phyloP scores from a whole-genome alignment of 2,888 invertebrate genomes.

The Prenolepis imparis region DNA sequence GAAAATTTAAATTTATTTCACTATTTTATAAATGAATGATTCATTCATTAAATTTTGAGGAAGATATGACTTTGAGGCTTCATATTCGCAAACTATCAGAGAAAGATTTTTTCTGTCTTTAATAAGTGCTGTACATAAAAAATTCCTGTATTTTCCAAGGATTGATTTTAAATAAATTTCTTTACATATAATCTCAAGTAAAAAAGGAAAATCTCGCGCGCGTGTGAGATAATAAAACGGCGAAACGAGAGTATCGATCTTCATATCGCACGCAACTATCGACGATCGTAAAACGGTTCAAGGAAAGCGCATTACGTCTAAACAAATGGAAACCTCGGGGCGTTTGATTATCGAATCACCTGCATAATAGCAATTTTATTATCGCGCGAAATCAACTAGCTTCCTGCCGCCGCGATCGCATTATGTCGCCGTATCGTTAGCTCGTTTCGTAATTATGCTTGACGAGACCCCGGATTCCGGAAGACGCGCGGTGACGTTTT shows the following conservation, averaged over 20 bases:
- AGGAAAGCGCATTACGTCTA: slow-evolving; percentile 39
- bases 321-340: slow-evolving; percentile 29
- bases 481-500: slow-evolving; percentile 47
- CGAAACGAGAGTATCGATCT: slow-evolving; percentile 2
- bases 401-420: slow-evolving; percentile 24
- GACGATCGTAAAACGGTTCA: neutral
- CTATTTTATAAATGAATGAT: neutral
- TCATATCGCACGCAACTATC: neutral
- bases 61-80: neutral
- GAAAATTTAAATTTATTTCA: slow-evolving; percentile 15
- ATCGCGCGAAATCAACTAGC: slow-evolving; percentile 23
- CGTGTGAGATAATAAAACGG: neutral
- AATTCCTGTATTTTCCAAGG: neutral
- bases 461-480: slow-evolving; percentile 35
- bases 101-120: neutral
- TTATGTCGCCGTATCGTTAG: slow-evolving; percentile 32
- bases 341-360: slow-evolving; percentile 51
- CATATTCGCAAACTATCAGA: neutral
- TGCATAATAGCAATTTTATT: slow-evolving; percentile 52
- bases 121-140: neutral
- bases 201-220: neutral
- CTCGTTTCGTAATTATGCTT: slow-evolving; percentile 36
- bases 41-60: neutral
- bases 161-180: neutral
- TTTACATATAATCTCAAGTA: neutral